phyloP scores from a whole-genome alignment of 1,140 invertebrate genomes.

The Bicyclus anynana region DNA sequence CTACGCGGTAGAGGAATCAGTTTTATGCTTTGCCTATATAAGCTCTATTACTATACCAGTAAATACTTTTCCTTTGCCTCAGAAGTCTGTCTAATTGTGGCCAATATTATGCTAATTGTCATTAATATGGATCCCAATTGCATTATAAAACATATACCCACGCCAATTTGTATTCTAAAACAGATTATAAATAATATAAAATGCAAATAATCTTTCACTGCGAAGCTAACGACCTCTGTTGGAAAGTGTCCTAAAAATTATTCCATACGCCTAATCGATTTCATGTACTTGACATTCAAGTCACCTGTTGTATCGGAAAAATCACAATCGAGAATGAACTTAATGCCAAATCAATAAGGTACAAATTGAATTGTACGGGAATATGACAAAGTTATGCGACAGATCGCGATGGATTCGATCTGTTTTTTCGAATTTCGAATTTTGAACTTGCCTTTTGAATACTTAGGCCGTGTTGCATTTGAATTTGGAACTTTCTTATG shows the following conservation, averaged over 20 bases:
- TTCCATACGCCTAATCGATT: slow-evolving; percentile 52
- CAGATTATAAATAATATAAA: slow-evolving; percentile 18
- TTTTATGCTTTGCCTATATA: too few relatives aligned
- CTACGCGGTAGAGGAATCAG: too few relatives aligned
- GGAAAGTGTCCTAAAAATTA: slow-evolving; percentile 66
- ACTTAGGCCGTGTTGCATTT: slow-evolving; percentile 29
- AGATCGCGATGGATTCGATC: slow-evolving; percentile 31
- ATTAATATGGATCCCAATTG: not conserved
- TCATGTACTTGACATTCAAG: slow-evolving; percentile 70
- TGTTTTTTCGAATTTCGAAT: slow-evolving; percentile 52
- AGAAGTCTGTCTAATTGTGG: too few relatives aligned
- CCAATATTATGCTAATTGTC: too few relatives aligned
- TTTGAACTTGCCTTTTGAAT: slow-evolving; percentile 33
- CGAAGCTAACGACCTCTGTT: slow-evolving; percentile 42
- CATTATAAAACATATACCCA: slow-evolving; percentile 5
- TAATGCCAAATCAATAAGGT: slow-evolving; percentile 23
- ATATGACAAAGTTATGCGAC: slow-evolving; percentile 11
- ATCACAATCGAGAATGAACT: slow-evolving; percentile 26
- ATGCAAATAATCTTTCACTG: slow-evolving; percentile 52
- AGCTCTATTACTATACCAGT: too few relatives aligned
- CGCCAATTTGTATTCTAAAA: slow-evolving; percentile 16
- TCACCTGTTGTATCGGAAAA: slow-evolving; percentile 25
- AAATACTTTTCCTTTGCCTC: too few relatives aligned
- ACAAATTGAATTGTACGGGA: not conserved
- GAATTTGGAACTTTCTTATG: slow-evolving; percentile 36